These are phyloP conservation scores for Cirrhinus mrigala DNA, from an alignment of 2,797 vertebrate genomes.

Conservation along the genomic window DNA sequence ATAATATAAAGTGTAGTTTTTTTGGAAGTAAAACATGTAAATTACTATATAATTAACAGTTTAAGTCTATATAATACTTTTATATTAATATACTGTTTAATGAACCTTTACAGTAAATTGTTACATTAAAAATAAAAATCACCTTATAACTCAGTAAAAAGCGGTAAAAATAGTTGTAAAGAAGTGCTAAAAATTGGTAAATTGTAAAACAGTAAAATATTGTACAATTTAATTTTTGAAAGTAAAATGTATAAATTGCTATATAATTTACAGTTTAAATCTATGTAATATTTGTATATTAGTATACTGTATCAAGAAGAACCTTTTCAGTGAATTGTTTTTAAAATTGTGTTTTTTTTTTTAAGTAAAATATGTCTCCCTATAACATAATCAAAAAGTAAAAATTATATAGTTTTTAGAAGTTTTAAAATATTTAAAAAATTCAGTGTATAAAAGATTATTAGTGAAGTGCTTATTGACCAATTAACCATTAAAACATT, in stretches of 20 bases:
- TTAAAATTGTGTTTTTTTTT: background rate
- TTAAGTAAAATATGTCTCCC: background rate
- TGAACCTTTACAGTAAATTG: background rate
- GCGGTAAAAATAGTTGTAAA: no score
- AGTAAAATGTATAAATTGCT: background rate
- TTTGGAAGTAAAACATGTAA: no score
- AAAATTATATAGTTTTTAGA: no score
- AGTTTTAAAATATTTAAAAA: no score
- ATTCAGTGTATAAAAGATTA: no score
- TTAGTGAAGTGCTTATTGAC: background rate
- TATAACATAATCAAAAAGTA: background rate
- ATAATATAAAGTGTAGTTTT: no score
- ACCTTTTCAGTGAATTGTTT: background rate
- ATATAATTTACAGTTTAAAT: background rate
- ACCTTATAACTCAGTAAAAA: no score
- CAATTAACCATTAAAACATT: background rate
- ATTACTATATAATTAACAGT: no score
- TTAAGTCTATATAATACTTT: no score
- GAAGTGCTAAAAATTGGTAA: no score
- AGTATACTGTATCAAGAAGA: background rate
- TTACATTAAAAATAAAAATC: background rate
- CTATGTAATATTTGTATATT: background rate
- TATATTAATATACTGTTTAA: no score
- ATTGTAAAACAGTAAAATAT: background rate
- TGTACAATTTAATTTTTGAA: background rate